Evolutionary conservation across 2,888 invertebrate genomes (phyloP).

Genomic region (Morpho deidamia): DNA sequence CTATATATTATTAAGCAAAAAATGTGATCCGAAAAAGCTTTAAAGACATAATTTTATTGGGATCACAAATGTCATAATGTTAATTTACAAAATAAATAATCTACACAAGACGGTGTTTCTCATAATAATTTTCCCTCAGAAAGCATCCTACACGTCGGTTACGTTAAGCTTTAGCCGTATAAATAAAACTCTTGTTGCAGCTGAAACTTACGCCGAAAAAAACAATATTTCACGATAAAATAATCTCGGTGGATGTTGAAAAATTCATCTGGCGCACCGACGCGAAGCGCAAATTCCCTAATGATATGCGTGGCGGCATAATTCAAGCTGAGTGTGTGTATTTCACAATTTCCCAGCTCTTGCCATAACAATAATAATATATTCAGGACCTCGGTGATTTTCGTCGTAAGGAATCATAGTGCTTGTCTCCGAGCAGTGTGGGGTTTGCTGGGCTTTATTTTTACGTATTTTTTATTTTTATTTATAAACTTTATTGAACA

Average conservation of each 20-base stretch:
- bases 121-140: neutral
- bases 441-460: neutral
- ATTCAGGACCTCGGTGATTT: conserved; percentile 71
- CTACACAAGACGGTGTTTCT: neutral
- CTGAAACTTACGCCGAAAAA: conserved; percentile 12
- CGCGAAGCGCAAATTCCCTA: conserved; percentile 52
- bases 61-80: too few relatives aligned
- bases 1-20: neutral
- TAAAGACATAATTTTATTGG: too few relatives aligned
- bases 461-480: neutral
- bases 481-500: too few relatives aligned
- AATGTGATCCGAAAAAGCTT: too few relatives aligned
- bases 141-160: neutral
- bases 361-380: conserved; percentile 75
- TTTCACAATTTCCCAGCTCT: conserved; percentile 67
- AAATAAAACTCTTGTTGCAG: neutral
- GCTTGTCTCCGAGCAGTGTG: conserved; percentile 9
- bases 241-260: conserved; percentile 39
- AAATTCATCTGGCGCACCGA: conserved; percentile 46
- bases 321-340: conserved; percentile 42
- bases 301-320: conserved; percentile 31
- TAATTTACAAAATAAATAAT: too few relatives aligned
- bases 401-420: conserved; percentile 18
- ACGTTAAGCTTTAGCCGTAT: neutral
- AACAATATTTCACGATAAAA: conserved; percentile 28